Percentiles rank a stretch among this genome's conserved stretches.
These are phyloP conservation scores for Andrena camellia DNA, from an alignment of 2,888 invertebrate genomes.

Conservation along the genomic window DNA sequence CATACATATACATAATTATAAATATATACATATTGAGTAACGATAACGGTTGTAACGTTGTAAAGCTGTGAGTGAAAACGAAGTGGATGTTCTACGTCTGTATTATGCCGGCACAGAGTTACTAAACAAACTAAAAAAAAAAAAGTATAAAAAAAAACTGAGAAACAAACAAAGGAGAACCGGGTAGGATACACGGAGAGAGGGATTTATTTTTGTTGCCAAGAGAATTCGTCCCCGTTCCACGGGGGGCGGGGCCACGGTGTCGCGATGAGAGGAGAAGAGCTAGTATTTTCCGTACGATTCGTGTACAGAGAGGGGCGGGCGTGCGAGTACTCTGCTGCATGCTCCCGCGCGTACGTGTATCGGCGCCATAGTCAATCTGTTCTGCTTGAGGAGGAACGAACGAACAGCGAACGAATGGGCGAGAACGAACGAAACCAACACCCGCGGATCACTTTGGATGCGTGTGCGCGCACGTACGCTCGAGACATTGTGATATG, in stretches of 20 bases:
- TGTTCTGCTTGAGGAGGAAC: slow-evolving; percentile 50
- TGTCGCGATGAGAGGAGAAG: slow-evolving; percentile 1
- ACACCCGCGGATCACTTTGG: slow-evolving; percentile 36
- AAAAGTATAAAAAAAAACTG: not conserved
- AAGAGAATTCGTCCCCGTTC: slow-evolving; percentile 24
- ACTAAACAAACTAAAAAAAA: slow-evolving; percentile 34
- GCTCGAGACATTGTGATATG: slow-evolving; percentile 52
- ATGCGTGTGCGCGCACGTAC: slow-evolving; percentile 54
- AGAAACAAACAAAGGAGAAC: not conserved
- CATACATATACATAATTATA: slow-evolving; percentile 36
- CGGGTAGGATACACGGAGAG: slow-evolving; percentile 29
- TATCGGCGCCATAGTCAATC: slow-evolving; percentile 67
- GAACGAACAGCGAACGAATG: not conserved
- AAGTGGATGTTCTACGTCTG: slow-evolving; percentile 26
- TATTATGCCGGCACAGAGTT: slow-evolving; percentile 53
- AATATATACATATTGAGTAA: slow-evolving; percentile 51
- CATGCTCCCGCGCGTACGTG: slow-evolving; percentile 75
- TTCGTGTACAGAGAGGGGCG: slow-evolving; percentile 35
- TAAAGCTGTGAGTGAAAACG: slow-evolving; percentile 58
- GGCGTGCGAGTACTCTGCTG: slow-evolving; percentile 68
- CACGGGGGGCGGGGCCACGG: not conserved
- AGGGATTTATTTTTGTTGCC: slow-evolving; percentile 61
- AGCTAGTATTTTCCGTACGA: slow-evolving; percentile 56
- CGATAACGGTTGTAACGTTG: slow-evolving; percentile 58
- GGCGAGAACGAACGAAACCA: not conserved